Percentiles rank a stretch among this genome's conserved stretches.
phyloP scores from a whole-genome alignment of 2,113 vertebrate genomes.

The Tinamus guttatus region DNA sequence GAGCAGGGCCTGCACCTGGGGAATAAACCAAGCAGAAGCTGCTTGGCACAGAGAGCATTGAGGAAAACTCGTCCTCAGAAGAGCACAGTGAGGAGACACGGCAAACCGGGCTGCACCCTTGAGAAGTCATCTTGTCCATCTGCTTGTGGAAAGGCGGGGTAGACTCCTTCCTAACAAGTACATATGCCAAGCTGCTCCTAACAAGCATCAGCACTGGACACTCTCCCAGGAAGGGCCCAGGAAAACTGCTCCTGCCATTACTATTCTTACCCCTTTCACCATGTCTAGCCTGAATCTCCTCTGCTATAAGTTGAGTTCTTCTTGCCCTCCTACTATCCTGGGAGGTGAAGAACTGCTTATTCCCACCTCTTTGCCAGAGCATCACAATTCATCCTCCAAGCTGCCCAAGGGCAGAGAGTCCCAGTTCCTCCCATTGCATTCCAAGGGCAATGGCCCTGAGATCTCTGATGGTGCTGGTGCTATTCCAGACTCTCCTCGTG shows the following conservation, averaged over 20 bases:
- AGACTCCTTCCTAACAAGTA: neutral
- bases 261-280: neutral
- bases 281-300: accelerated
- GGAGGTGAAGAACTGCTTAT: accelerated
- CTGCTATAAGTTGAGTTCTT: neutral
- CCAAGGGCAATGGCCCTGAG: accelerated
- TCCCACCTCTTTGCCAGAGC: neutral
- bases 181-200: neutral
- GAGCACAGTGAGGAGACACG: too few species aligned
- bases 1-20: neutral
- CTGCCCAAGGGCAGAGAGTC: neutral
- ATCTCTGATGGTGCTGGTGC: accelerated
- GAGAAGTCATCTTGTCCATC: too few species aligned
- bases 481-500: neutral
- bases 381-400: neutral
- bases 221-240: neutral
- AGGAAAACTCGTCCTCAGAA: too few species aligned
- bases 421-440: neutral
- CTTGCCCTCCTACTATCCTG: neutral
- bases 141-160: too few species aligned
- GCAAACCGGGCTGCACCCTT: too few species aligned
- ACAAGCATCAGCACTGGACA: neutral
- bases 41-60: too few species aligned
- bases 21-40: neutral
- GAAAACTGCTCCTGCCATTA: neutral